These are phyloP conservation scores for Bungarus multicinctus DNA, from an alignment of 2,113 vertebrate species.

Conservation along the genomic window DNA sequence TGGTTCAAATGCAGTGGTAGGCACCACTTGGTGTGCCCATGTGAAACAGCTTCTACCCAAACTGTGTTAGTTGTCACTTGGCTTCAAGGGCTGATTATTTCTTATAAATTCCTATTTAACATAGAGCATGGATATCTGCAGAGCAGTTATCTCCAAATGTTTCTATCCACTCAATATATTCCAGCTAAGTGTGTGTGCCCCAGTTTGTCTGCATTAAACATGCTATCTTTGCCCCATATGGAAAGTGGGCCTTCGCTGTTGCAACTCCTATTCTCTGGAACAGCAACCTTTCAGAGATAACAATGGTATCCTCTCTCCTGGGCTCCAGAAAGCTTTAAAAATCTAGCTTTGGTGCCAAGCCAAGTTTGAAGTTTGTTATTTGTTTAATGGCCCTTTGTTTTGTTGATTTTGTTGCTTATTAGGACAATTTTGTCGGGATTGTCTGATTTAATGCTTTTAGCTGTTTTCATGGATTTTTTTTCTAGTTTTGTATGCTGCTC, in stretches of 20 bases:
- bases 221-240: neutral
- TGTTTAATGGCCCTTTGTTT: neutral
- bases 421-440: neutral
- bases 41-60: neutral
- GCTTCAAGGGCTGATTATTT: neutral
- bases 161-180: neutral
- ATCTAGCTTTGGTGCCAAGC: neutral
- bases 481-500: neutral
- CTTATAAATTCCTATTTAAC: neutral
- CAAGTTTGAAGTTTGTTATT: neutral
- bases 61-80: neutral
- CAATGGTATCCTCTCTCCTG: neutral
- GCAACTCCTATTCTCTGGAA: neutral
- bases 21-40: neutral
- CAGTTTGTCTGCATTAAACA: neutral
- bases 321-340: neutral
- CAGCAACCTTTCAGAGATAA: neutral
- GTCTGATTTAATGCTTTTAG: neutral
- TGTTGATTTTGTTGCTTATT: neutral
- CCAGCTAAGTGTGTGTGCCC: neutral
- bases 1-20: neutral
- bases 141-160: neutral
- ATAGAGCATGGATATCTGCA: neutral
- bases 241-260: neutral
- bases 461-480: neutral